Conservation (phyloP, 2,113 vertebrate genomes). For the Bubo scandiacus region DNA sequence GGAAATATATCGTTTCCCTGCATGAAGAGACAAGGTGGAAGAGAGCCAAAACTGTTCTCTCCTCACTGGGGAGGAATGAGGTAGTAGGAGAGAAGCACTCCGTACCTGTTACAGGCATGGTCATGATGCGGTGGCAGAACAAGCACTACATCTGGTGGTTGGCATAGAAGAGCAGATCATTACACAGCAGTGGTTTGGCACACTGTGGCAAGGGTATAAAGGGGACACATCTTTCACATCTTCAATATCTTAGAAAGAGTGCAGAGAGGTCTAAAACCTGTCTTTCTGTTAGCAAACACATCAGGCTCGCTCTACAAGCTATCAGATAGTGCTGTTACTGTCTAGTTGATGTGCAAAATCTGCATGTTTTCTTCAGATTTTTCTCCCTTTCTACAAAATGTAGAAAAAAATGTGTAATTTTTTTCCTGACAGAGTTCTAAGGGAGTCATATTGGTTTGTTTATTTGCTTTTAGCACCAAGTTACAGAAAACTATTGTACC, state of each 20-base stretch:
- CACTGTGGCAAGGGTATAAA: not conserved
- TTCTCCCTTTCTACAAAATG: not conserved
- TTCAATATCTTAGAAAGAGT: not conserved
- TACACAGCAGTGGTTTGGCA: not conserved
- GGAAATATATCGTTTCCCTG: not conserved
- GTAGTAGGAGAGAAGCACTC: not conserved
- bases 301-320: not conserved
- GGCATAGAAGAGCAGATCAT: not conserved
- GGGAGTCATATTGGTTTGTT: not conserved
- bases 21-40: not conserved
- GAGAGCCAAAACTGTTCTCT: not conserved
- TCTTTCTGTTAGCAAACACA: not conserved
- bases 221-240: not conserved
- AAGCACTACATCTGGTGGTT: too few species aligned
- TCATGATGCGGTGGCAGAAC: not conserved
- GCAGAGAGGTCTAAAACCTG: not conserved
- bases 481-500: not conserved
- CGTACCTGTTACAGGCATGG: not conserved
- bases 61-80: not conserved
- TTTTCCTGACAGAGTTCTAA: not conserved
- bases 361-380: not conserved
- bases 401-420: not conserved
- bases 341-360: not conserved
- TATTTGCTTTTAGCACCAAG: not conserved
- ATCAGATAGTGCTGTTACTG: not conserved